Evolutionary conservation across 2,797 vertebrate species (phyloP).

Genomic region (Eurystomus glaucurus): DNA sequence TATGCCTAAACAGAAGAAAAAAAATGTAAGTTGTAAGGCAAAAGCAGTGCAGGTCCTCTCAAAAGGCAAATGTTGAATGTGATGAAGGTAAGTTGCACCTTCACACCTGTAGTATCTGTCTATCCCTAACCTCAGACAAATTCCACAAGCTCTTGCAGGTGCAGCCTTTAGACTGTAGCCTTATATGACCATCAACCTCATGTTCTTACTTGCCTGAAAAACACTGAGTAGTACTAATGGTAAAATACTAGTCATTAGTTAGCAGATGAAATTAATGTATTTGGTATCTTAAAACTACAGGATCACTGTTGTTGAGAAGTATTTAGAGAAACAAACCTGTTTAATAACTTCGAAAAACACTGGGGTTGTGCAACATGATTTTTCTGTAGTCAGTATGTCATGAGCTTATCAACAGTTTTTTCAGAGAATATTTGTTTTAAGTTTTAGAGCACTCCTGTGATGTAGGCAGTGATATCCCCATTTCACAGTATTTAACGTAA

Average conservation of each 20-base stretch:
- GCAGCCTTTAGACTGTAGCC: neutral
- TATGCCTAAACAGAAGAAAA: neutral
- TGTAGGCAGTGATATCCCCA: neutral
- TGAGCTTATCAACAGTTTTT: neutral
- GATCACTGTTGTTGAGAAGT: neutral
- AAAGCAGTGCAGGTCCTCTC: neutral
- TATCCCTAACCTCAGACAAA: neutral
- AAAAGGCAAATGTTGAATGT: neutral
- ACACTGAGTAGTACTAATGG: neutral
- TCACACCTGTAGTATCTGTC: neutral
- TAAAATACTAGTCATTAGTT: neutral
- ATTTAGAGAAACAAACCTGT: neutral
- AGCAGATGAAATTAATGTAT: rapidly evolving
- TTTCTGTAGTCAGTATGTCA: neutral
- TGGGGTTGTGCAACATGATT: neutral
- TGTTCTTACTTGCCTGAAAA: neutral
- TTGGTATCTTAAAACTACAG: neutral
- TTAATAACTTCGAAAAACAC: neutral
- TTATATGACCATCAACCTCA: neutral
- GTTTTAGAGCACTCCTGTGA: neutral
- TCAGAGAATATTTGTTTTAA: neutral
- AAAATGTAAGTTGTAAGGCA: neutral
- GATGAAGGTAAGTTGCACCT: neutral
- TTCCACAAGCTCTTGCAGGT: neutral
- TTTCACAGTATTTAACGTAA: neutral